Conservation (phyloP, 2,113 vertebrate genomes). For the Cheirogaleus medius region DNA sequence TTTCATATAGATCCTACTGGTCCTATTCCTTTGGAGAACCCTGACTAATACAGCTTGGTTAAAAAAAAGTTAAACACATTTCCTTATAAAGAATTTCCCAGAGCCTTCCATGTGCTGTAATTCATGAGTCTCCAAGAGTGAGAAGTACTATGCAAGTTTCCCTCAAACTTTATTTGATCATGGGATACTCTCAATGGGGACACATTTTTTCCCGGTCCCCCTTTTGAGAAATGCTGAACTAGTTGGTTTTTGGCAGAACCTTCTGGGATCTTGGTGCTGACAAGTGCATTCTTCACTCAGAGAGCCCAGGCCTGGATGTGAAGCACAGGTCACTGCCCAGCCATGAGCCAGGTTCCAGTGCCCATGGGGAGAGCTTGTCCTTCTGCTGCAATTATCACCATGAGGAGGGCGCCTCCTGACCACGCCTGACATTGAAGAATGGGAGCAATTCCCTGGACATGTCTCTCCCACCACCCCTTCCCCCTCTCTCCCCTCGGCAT, state of each 20-base stretch:
- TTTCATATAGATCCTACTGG: background rate
- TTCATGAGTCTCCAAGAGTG: background rate
- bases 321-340: background rate
- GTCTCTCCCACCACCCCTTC: background rate
- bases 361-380: constrained; percentile 63
- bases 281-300: background rate
- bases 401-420: constrained; percentile 56
- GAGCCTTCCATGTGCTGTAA: background rate
- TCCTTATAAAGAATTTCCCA: background rate
- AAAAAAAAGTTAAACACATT: background rate
- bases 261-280: background rate
- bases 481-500: constrained; percentile 43
- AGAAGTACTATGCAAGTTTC: background rate
- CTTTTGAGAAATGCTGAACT: background rate
- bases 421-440: constrained; percentile 77
- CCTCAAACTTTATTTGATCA: background rate
- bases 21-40: background rate
- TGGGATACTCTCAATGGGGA: background rate
- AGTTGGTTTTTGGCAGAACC: background rate
- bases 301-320: background rate
- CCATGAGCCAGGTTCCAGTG: constrained; percentile 23
- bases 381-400: constrained; percentile 53
- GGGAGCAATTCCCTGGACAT: constrained; percentile 70
- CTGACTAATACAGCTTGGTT: background rate
- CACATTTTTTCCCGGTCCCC: background rate